Conservation (phyloP, 2,797 vertebrate genomes). For the Periophthalmus magnuspinnatus region DNA sequence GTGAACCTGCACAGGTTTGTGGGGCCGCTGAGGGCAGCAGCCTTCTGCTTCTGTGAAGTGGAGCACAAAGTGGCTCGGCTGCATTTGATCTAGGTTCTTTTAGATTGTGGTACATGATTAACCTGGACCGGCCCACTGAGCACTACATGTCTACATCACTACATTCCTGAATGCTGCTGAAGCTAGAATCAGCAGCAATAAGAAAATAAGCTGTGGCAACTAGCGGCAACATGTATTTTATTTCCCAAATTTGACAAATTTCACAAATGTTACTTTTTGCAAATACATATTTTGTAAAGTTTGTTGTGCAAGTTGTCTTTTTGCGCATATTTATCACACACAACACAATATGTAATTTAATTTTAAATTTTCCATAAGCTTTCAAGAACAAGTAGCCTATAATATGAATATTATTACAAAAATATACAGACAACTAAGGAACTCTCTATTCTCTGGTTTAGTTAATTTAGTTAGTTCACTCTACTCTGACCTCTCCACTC, state of each 20-base stretch:
- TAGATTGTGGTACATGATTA: neutral
- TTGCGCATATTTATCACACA: neutral
- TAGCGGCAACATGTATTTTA: constrained; percentile 48
- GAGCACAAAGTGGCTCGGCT: neutral
- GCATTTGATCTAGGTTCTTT: neutral
- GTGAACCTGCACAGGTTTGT: too few relatives aligned
- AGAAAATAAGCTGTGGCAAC: constrained; percentile 12
- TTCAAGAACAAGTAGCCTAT: too few relatives aligned
- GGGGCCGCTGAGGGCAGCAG: neutral
- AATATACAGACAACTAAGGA: too few relatives aligned
- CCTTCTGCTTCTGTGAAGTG: constrained; percentile 7
- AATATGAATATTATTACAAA: too few relatives aligned
- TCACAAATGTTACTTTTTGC: constrained; percentile 50
- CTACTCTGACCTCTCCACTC: too few relatives aligned
- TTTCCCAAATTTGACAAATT: constrained; percentile 56
- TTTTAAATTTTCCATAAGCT: too few relatives aligned
- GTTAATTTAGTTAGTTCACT: too few relatives aligned
- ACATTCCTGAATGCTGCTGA: neutral
- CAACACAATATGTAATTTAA: too few relatives aligned
- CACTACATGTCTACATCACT: neutral
- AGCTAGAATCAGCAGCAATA: constrained; percentile 7
- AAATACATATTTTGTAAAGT: constrained; percentile 71
- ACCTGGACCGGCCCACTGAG: neutral
- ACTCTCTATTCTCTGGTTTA: too few relatives aligned
- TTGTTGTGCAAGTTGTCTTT: neutral